phyloP scores from a whole-genome alignment of 1,140 invertebrate genomes.

The Procambarus clarkii region DNA sequence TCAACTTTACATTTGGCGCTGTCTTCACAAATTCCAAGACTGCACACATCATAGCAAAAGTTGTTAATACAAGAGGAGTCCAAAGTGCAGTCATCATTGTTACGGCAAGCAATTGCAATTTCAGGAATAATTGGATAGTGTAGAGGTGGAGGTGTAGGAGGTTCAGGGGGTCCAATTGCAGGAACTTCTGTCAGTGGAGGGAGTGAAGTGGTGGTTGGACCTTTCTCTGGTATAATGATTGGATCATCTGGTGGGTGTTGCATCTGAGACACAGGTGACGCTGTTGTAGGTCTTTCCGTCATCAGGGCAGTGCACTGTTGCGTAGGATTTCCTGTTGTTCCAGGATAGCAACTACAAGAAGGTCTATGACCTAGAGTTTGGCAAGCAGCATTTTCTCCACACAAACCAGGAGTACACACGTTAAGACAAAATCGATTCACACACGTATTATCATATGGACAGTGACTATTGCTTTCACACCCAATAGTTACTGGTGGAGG shows the following conservation, averaged over 20 bases:
- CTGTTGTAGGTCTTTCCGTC: constrained; percentile 8
- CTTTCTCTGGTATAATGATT: constrained; percentile 22
- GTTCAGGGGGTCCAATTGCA: constrained; percentile 4
- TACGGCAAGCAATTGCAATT: constrained; percentile 74
- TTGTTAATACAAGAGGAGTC: constrained; percentile 78
- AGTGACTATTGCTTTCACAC: constrained; percentile 82
- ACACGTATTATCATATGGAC: constrained; percentile 85
- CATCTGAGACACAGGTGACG: constrained; percentile 80
- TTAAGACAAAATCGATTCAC: constrained; percentile 83
- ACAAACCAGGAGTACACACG: constrained; percentile 84
- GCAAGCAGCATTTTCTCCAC: constrained; percentile 84
- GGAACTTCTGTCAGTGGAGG: constrained; percentile 29
- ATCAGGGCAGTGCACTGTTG: constrained; percentile 81
- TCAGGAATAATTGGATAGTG: constrained; percentile 30
- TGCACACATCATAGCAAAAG: constrained; percentile 45
- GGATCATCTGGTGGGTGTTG: constrained; percentile 1
- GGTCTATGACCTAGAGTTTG: constrained; percentile 79
- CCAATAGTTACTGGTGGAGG: constrained; percentile 52
- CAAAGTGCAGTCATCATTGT: constrained; percentile 84
- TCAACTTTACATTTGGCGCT: constrained; percentile 85
- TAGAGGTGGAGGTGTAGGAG: neutral
- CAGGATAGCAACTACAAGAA: constrained; percentile 74
- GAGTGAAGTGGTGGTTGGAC: constrained; percentile 4
- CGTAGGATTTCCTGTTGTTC: constrained; percentile 87
- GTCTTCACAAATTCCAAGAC: constrained; percentile 75